Base-by-base conservation (phyloP, 1,140 invertebrate genomes). In the Colletes gigas region DNA sequence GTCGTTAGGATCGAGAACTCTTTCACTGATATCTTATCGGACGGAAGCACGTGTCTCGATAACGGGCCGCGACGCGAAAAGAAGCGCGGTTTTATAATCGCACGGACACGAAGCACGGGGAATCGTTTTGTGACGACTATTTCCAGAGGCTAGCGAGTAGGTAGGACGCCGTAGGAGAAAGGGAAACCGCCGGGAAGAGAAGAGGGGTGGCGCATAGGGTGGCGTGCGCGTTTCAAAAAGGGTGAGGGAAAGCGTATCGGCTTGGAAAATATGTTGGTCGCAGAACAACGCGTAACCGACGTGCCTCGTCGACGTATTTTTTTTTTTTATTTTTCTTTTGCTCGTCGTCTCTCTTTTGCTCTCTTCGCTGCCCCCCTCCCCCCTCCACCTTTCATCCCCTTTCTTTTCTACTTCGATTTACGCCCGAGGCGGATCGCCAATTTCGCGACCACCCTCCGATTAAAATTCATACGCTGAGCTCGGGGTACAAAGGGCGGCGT, bases 61-160 rank as follows among this genome's bases (percentile, higher is more conserved):
- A 60, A 81, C 63, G 5, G 41, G 21, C 14, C 41, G n/a, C 47
- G 21, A n/a, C 52, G 15, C 47, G 57, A 41, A 65, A 57, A 67
- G 52, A 52, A 50, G 63, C 7, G n/a, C 30, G 30, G 57, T 15
- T 63, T 71, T 69, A 81, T 75, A 77, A 84, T 85, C 83, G 78
- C 62, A 67, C 59, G 39, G 30, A 59, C 59, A 59, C 83, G 69
- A 72, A 82, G 75, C 83, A 78, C 83, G 70, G 75, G 14, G 83
- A 67, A 74, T 86, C 83, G 84, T 84, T 86, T 83, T 78, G 81
- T 75, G 65, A 62, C 83, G 76, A 86, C 84, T 86, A 86, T 86
- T 86, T 86, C 76, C 81, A 86, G 80, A 83, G 67, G 57, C 71
- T 30, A 73, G 68, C 71, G 44, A 77, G 55, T 70, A 76, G 67